These are phyloP conservation scores for Charina bottae DNA, from an alignment of 2,113 vertebrate genomes.

Conservation along the genomic window DNA sequence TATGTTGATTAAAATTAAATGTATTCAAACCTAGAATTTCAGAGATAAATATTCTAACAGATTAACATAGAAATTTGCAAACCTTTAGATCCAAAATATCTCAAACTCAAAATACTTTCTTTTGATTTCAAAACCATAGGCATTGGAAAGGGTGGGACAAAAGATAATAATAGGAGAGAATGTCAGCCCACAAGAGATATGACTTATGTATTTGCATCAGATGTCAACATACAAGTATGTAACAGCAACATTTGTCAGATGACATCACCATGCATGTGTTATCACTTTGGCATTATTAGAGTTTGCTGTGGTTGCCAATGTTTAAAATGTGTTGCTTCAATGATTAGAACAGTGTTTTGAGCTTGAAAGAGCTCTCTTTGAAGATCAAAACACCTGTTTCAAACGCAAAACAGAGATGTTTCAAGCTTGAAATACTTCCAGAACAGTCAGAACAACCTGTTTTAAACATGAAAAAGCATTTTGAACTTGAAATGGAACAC, in stretches of 20 bases:
- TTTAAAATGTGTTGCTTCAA: neutral
- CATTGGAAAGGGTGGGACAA: no score
- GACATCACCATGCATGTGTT: neutral
- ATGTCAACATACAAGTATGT: neutral
- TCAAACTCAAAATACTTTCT: neutral
- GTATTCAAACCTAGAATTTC: neutral
- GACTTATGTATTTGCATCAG: neutral
- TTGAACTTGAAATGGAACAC: neutral
- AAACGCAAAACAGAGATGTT: neutral
- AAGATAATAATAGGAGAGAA: no score
- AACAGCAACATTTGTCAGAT: neutral
- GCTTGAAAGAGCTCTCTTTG: neutral
- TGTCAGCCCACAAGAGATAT: neutral
- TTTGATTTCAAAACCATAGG: neutral
- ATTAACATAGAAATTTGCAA: neutral
- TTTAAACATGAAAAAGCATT: neutral
- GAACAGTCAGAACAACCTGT: neutral
- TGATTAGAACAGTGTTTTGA: neutral
- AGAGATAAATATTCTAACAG: neutral
- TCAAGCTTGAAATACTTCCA: neutral
- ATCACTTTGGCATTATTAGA: neutral
- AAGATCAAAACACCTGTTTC: neutral
- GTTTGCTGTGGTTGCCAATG: neutral
- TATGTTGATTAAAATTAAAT: neutral
- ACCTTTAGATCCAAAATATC: neutral